These are phyloP conservation scores for Brachionichthys hirsutus DNA, from an alignment of 2,113 vertebrate species.

Conservation along the genomic window DNA sequence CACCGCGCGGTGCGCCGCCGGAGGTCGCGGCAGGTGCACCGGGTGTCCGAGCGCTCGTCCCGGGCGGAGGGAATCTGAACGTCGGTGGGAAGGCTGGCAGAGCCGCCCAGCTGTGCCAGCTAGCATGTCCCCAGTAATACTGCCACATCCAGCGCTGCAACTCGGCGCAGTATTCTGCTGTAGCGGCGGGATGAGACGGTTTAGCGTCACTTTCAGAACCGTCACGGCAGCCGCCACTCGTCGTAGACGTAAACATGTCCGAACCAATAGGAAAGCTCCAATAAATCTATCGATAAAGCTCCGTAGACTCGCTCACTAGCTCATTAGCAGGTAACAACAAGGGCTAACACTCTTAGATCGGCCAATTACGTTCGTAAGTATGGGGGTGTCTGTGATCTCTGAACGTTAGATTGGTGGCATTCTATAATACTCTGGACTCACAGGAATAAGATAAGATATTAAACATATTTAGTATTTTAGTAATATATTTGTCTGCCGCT, in stretches of 20 bases:
- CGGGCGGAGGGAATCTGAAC: conserved; percentile 24
- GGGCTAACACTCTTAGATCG: neutral
- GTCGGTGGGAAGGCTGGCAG: conserved; percentile 59
- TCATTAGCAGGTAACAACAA: neutral
- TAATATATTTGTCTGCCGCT: accelerated
- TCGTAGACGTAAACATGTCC: conserved; percentile 36
- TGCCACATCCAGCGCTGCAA: conserved; percentile 96
- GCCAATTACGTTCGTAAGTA: conserved; percentile 12
- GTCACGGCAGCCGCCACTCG: neutral
- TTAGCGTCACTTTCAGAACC: conserved; percentile 7
- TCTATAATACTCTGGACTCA: neutral
- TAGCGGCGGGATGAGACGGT: conserved; percentile 56
- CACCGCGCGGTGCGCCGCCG: conserved; percentile 18
- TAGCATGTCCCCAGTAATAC: conserved; percentile 87
- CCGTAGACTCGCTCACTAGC: neutral
- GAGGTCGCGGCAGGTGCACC: conserved; percentile 5
- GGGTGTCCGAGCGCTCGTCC: neutral
- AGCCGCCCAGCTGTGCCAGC: conserved; percentile 85
- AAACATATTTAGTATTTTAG: too few species aligned
- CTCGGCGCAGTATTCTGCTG: conserved; percentile 85
- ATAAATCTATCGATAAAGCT: neutral
- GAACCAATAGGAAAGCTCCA: neutral
- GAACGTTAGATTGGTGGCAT: neutral
- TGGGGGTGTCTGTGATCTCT: conserved; percentile 15
- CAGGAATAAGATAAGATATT: neutral